Base-by-base conservation (phyloP, 2,797 vertebrate genomes). In the Glossophaga mutica region DNA sequence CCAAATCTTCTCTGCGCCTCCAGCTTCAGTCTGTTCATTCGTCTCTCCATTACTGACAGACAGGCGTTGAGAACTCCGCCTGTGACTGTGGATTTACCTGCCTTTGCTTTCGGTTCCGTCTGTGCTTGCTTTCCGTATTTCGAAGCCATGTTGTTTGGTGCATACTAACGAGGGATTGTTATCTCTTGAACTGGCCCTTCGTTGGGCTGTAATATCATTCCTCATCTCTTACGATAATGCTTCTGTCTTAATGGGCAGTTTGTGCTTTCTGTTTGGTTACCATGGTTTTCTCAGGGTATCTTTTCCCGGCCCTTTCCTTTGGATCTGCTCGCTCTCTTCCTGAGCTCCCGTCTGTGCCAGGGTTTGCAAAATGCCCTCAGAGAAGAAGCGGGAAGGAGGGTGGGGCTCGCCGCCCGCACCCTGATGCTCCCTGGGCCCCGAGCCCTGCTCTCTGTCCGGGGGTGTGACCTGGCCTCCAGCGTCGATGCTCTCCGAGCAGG, bases 51-150 rank as follows among this genome's bases (percentile, higher is more conserved):
- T 34, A 9, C 16, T 12, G n/a, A 44, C n/a, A 42, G 26, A 50
- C 18, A 48, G 46, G 4, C 62, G 42, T 37, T 70, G 42, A 81
- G 62, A 77, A 48, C 18, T 10, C 12, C 7, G 24, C n/a, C 6
- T 62, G 7, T 34, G 65, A 73, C 4, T 39, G 32, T 65, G 50
- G 34, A 32, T 24, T 91, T 62, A 26, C 46, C 52, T 71, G 15
- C 68, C 39, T 89, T 94, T 74, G 26, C 44, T 65, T 84, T 52
- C 62, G 70, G 34, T 81, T 37, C 34, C 48, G 81, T 90, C 3
- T n/a, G 5, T 32, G 22, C 46, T 93, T 55, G 76, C 29, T 71
- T 87, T 76, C 39, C 9, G 26, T 48, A 14, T 84, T 70, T 81
- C 32, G 19, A 89, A 86, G 37, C 9, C 10, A 39, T 42, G 48